Evolutionary conservation across 2,797 vertebrate genomes (phyloP).

Genomic region (Danionella dracula): DNA sequence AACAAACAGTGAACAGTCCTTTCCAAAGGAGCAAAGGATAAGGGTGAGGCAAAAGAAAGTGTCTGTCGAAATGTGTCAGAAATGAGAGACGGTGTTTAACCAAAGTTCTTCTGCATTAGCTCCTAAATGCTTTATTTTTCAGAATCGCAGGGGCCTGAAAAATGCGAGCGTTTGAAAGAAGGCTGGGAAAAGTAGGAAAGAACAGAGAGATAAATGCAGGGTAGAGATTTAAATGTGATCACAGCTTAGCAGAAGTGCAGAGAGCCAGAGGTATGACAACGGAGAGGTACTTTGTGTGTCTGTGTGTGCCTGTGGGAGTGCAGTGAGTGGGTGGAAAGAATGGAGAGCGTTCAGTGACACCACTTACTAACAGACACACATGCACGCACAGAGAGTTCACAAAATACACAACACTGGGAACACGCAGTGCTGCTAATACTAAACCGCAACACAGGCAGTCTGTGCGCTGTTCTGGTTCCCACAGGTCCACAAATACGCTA

Average conservation of each 20-base stretch:
- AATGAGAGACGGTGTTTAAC: constrained; percentile 3
- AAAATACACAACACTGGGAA: constrained; percentile 42
- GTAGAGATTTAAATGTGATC: constrained; percentile 68
- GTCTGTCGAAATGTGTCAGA: constrained; percentile 37
- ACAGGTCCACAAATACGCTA: not conserved
- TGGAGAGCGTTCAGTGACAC: constrained; percentile 76
- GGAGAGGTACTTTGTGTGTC: constrained; percentile 60
- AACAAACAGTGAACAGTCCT: constrained; percentile 51
- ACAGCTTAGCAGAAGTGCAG: constrained; percentile 66
- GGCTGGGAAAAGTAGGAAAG: constrained; percentile 29
- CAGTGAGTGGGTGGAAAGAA: constrained; percentile 71
- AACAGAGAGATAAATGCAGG: constrained; percentile 63
- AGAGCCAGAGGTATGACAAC: constrained; percentile 76
- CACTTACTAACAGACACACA: constrained; percentile 70
- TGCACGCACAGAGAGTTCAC: constrained; percentile 55
- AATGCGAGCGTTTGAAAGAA: not conserved
- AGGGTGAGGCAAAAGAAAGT: not conserved
- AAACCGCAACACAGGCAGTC: constrained; percentile 4
- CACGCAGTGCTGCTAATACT: constrained; percentile 34
- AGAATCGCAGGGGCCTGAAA: not conserved
- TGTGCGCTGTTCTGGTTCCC: not conserved
- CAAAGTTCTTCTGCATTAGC: constrained; percentile 1
- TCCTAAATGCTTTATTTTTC: not conserved
- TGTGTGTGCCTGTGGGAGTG: constrained; percentile 56
- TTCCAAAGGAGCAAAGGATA: constrained; percentile 29